phyloP scores from a whole-genome alignment of 1,140 invertebrate species.

The Teleogryllus occipitalis region DNA sequence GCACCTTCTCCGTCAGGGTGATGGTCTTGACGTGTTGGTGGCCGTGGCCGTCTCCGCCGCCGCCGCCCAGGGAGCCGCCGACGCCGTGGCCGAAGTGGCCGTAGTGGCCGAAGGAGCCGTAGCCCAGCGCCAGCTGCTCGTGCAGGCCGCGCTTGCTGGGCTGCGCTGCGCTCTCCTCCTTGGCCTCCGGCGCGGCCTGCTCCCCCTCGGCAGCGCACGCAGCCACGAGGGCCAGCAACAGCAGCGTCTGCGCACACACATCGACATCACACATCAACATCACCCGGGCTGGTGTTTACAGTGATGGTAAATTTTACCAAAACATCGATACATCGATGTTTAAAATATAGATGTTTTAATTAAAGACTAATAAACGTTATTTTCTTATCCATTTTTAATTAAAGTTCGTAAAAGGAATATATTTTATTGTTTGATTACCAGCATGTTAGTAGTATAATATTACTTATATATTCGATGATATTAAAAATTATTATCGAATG shows the following conservation, averaged over 20 bases:
- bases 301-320: too few species aligned
- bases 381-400: too few species aligned
- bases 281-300: too few species aligned
- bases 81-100: constrained; percentile 32
- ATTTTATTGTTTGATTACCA: too few species aligned
- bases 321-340: too few species aligned
- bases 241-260: background rate
- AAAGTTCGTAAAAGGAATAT: too few species aligned
- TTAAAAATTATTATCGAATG: too few species aligned
- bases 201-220: background rate
- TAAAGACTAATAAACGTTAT: too few species aligned
- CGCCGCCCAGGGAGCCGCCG: constrained; percentile 36
- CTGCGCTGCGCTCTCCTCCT: background rate
- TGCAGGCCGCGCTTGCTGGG: constrained; percentile 30
- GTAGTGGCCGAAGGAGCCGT: constrained; percentile 33
- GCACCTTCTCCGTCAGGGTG: constrained; percentile 61
- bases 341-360: too few species aligned
- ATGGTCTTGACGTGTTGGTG: constrained; percentile 25
- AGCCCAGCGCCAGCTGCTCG: constrained; percentile 26
- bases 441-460: too few species aligned
- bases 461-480: too few species aligned
- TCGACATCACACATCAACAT: too few species aligned
- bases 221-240: constrained; percentile 2
- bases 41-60: constrained; percentile 21
- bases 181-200: background rate